Percentiles rank a stretch among this genome's conserved stretches.
phyloP scores from a whole-genome alignment of 2,113 vertebrate species.

The Rhinolophus sinicus region DNA sequence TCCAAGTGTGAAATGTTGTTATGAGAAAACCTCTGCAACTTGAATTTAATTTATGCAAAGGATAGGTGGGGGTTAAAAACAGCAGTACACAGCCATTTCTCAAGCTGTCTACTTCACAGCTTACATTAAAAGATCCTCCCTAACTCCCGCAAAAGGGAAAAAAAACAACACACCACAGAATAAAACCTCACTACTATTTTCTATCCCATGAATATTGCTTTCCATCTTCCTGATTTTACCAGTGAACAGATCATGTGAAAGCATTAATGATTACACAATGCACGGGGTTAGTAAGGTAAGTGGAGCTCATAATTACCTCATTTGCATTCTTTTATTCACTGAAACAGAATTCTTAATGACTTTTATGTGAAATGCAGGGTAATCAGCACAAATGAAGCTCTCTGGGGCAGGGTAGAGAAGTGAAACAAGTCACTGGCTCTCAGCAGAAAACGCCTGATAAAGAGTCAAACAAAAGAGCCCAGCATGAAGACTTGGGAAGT shows the following conservation, averaged over 20 bases:
- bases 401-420: conserved; percentile 5
- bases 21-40: conserved; percentile 62
- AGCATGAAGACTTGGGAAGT: not conserved
- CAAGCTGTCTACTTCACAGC: conserved; percentile 51
- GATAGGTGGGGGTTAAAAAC: conserved; percentile 41
- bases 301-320: conserved; percentile 76
- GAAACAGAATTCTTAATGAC: conserved; percentile 78
- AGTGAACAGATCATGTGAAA: conserved; percentile 62
- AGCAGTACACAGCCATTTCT: conserved; percentile 51
- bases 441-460: conserved; percentile 55
- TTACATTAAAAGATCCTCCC: conserved; percentile 51
- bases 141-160: not conserved
- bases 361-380: conserved; percentile 61
- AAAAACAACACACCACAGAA: not conserved
- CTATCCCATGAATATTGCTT: not conserved
- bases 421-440: conserved; percentile 35
- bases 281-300: conserved; percentile 74
- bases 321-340: conserved; percentile 77
- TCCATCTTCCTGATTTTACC: conserved; percentile 57
- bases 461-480: not conserved
- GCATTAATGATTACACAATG: conserved; percentile 63
- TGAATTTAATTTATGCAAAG: conserved; percentile 70
- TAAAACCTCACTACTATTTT: conserved; percentile 43
- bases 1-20: conserved; percentile 62
- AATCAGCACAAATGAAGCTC: conserved; percentile 64